Conservation (phyloP, 2,888 invertebrate species). For the Linnaemya vulpina region DNA sequence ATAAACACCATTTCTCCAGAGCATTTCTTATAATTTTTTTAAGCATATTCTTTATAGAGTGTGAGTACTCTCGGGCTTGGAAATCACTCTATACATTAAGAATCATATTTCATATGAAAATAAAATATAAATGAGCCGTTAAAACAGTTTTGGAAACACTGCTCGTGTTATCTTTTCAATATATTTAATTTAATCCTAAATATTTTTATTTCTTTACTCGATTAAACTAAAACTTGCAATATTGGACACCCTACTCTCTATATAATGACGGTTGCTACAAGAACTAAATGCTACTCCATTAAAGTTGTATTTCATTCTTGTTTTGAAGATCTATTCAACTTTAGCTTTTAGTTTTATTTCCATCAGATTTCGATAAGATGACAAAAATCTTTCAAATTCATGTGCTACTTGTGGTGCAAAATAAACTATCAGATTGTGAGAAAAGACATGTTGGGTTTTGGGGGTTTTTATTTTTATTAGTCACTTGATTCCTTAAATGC, state of each 20-base stretch:
- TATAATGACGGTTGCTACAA: slow-evolving; percentile 52
- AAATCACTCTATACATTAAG: too few species aligned
- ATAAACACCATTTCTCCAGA: too few species aligned
- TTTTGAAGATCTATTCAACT: slow-evolving; percentile 11
- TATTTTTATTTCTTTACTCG: too few species aligned
- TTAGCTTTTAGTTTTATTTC: slow-evolving; percentile 28
- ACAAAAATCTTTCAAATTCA: slow-evolving; percentile 65
- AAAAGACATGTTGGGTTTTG: slow-evolving; percentile 15
- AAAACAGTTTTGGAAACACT: too few species aligned
- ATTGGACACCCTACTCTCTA: background rate
- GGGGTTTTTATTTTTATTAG: slow-evolving; percentile 37
- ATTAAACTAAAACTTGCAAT: too few species aligned
- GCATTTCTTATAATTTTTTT: too few species aligned
- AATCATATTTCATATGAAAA: too few species aligned
- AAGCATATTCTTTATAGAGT: too few species aligned
- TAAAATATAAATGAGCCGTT: too few species aligned
- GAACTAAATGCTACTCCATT: slow-evolving; percentile 36
- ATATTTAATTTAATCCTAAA: too few species aligned
- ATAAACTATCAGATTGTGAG: slow-evolving; percentile 58
- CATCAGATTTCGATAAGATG: slow-evolving; percentile 66
- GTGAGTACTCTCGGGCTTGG: too few species aligned
- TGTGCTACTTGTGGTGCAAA: slow-evolving; percentile 5
- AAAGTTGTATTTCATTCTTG: slow-evolving; percentile 13
- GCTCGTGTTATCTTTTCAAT: too few species aligned
- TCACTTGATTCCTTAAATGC: background rate